Evolutionary conservation across 2,113 vertebrate species (phyloP).

Genomic region (Dolichotis patagonum): DNA sequence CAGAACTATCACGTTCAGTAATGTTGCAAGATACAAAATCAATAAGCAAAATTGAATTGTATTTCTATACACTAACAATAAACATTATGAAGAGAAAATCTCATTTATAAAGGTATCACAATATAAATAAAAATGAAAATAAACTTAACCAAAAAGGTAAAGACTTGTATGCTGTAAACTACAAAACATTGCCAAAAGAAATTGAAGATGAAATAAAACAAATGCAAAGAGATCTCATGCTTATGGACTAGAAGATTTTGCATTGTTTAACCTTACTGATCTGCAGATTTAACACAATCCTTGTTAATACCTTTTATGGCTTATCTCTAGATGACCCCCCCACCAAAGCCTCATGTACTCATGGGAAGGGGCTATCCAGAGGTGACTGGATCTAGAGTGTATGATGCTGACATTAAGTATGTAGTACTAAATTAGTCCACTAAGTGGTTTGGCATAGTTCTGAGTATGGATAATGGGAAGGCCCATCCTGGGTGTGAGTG

Average conservation of each 20-base stretch:
- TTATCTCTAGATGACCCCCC: background rate
- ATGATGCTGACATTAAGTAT: background rate
- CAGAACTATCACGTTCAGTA: background rate
- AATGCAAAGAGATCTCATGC: background rate
- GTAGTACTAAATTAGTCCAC: background rate
- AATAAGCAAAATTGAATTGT: background rate
- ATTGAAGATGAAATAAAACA: background rate
- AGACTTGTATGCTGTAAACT: background rate
- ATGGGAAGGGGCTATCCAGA: background rate
- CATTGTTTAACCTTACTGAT: background rate
- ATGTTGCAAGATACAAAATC: background rate
- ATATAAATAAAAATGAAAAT: background rate
- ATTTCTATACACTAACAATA: background rate
- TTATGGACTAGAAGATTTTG: background rate
- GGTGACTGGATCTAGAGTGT: background rate
- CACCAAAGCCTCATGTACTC: background rate
- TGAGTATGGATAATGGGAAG: background rate
- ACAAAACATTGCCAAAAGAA: background rate
- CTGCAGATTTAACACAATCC: background rate
- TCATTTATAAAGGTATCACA: background rate
- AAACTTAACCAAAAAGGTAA: background rate
- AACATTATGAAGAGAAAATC: slow-evolving; percentile 15
- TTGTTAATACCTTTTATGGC: background rate
- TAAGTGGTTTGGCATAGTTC: background rate
- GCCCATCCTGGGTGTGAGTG: background rate